A percentile compares a stretch with the other conserved stretches of the same genome.
phyloP scores from a whole-genome alignment of 2,888 invertebrate genomes.

The Leptinotarsa rubiginosa region DNA sequence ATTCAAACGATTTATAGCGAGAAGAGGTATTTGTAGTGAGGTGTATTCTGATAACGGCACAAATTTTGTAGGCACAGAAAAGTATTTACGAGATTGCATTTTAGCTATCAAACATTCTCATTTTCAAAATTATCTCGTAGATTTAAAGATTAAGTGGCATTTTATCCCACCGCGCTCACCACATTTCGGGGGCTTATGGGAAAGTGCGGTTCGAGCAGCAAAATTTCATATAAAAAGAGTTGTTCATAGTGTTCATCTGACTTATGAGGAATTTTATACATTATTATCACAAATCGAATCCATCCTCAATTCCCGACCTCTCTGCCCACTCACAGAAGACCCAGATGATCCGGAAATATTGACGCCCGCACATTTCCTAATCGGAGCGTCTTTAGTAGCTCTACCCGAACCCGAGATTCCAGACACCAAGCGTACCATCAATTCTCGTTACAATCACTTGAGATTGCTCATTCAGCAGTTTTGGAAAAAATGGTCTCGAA shows the following conservation, averaged over 20 bases:
- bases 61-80: slow-evolving; percentile 21
- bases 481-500: slow-evolving; percentile 10
- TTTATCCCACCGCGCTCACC: slow-evolving; percentile 32
- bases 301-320: slow-evolving; percentile 19
- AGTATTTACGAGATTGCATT: slow-evolving; percentile 4
- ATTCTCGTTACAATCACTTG: slow-evolving; percentile 4
- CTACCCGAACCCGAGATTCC: background rate
- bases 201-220: slow-evolving; percentile 17
- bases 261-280: slow-evolving; percentile 32
- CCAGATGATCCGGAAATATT: slow-evolving; percentile 2
- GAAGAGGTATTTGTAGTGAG: slow-evolving; percentile 24
- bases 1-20: slow-evolving; percentile 25
- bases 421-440: background rate
- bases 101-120: background rate
- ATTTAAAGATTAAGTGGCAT: slow-evolving; percentile 22
- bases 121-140: background rate
- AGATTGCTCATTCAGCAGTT: slow-evolving; percentile 14
- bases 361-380: slow-evolving; percentile 15
- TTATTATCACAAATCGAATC: background rate
- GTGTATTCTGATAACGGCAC: slow-evolving; percentile 27
- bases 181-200: slow-evolving; percentile 33
- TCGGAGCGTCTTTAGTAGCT: background rate
- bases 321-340: slow-evolving; percentile 16
- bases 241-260: slow-evolving; percentile 23
- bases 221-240: slow-evolving; percentile 25